These are phyloP conservation scores for Todus mexicanus DNA, from an alignment of 2,797 vertebrate genomes.

Conservation along the genomic window DNA sequence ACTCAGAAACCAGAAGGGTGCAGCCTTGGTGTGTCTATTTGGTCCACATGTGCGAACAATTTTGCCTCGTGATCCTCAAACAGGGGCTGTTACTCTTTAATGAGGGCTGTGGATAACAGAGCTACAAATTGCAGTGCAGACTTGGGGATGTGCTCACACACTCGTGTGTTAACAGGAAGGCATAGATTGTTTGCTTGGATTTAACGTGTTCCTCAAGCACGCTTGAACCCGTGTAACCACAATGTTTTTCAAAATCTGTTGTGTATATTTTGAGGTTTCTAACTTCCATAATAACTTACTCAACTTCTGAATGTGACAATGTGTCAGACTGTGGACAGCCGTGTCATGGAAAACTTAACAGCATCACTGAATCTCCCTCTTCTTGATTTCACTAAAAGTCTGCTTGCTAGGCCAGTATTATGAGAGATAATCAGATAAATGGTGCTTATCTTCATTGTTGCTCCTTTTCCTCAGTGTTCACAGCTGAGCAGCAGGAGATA, in stretches of 20 bases:
- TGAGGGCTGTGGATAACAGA: constrained; percentile 17
- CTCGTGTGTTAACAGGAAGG: neutral
- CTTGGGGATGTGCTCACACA: neutral
- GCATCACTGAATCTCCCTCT: neutral
- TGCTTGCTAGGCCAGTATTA: neutral
- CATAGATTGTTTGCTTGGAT: constrained; percentile 26
- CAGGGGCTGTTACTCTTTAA: constrained; percentile 50
- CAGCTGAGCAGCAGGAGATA: constrained; percentile 32
- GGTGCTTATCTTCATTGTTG: constrained; percentile 19
- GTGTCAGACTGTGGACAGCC: neutral
- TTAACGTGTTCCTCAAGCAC: neutral
- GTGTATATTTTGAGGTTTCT: constrained; percentile 54
- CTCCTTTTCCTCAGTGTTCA: neutral
- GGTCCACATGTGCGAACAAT: constrained; percentile 42
- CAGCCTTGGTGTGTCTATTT: constrained; percentile 33
- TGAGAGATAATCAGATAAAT: neutral
- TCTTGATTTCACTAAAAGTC: neutral
- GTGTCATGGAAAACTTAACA: neutral
- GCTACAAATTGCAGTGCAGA: neutral
- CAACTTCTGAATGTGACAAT: neutral
- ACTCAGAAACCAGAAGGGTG: constrained; percentile 42
- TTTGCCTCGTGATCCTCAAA: constrained; percentile 22
- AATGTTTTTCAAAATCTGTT: constrained; percentile 18
- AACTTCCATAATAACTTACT: constrained; percentile 19
- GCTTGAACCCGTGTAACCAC: neutral